Conservation (phyloP, 2,888 invertebrate genomes). For the Abrostola tripartita region DNA sequence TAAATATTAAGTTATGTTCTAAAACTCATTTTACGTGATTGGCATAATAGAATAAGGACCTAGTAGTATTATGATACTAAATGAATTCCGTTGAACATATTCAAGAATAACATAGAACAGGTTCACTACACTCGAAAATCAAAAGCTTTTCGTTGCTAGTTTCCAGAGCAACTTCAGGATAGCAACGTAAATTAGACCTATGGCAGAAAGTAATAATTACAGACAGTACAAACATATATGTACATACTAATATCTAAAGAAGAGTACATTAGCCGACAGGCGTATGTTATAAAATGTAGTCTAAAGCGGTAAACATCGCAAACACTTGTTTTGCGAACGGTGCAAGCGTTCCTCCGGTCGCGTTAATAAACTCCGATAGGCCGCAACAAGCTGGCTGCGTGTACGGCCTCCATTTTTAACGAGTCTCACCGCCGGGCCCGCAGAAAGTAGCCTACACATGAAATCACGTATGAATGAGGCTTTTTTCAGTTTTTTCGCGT, state of each 20-base stretch:
- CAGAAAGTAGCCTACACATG: constrained; percentile 88
- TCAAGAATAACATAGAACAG: no score
- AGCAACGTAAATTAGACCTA: no score
- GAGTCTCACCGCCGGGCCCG: constrained; percentile 83
- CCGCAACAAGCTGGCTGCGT: constrained; percentile 84
- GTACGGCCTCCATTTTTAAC: constrained; percentile 87
- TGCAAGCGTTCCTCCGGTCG: constrained; percentile 70
- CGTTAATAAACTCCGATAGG: constrained; percentile 85
- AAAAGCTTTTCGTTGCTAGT: not conserved
- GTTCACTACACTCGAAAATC: no score
- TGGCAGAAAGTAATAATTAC: no score
- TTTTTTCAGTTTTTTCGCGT: constrained; percentile 86
- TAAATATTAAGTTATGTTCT: no score
- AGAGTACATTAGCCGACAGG: constrained; percentile 8
- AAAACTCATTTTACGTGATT: no score
- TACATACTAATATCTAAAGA: constrained; percentile 13
- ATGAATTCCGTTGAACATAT: no score
- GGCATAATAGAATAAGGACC: no score
- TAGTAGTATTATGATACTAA: no score
- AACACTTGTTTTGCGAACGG: constrained; percentile 73
- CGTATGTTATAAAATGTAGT: constrained; percentile 35
- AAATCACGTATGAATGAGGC: constrained; percentile 88
- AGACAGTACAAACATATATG: no score
- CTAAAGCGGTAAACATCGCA: constrained; percentile 57
- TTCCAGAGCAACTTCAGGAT: not conserved